phyloP scores from a whole-genome alignment of 1,140 invertebrate species.

The Phymorhynchus buccinoides region DNA sequence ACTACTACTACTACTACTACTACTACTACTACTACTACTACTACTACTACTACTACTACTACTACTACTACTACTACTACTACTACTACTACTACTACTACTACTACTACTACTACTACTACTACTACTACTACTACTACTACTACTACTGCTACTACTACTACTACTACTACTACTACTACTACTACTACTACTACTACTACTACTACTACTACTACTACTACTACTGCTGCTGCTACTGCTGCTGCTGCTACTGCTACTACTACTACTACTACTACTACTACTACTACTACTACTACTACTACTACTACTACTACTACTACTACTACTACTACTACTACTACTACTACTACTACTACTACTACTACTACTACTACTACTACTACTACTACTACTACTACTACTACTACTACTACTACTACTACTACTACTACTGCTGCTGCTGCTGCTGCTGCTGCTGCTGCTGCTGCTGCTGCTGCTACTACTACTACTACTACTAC shows the following conservation, averaged over 20 bases:
- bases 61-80: no score
- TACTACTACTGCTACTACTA: no score
- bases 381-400: slow-evolving; percentile 17
- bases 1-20: no score
- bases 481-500: neutral
- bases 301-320: slow-evolving; percentile 29
- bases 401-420: slow-evolving; percentile 24
- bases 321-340: slow-evolving; percentile 22
- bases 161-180: neutral
- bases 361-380: slow-evolving; percentile 11
- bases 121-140: no score
- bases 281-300: slow-evolving; percentile 19
- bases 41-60: no score
- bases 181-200: slow-evolving; percentile 25
- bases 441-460: neutral
- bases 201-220: neutral
- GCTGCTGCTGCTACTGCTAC: slow-evolving; percentile 12
- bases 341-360: slow-evolving; percentile 9
- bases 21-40: no score
- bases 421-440: slow-evolving; percentile 21
- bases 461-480: neutral
- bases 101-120: no score
- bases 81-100: neutral
- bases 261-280: neutral
- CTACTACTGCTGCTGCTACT: neutral